Percentiles rank a stretch among this genome's conserved stretches.
These are phyloP conservation scores for Heliconius hewitsoni DNA, from an alignment of 1,140 invertebrate genomes.

Conservation along the genomic window DNA sequence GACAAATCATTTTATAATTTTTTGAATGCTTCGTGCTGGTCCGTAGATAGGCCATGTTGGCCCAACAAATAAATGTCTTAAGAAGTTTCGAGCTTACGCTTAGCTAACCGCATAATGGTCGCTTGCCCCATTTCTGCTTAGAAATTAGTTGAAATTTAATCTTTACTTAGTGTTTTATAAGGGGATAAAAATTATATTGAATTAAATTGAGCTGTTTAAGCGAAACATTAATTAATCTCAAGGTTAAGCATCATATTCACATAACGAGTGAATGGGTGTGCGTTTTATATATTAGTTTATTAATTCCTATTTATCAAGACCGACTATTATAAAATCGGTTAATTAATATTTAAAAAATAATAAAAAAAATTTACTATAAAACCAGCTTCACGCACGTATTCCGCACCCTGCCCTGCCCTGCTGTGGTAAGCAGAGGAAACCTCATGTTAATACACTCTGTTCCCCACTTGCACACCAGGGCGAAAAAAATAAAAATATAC, in stretches of 20 bases:
- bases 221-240: neutral
- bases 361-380: no score
- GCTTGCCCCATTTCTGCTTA: slow-evolving; percentile 5
- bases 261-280: neutral
- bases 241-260: neutral
- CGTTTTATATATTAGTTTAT: neutral
- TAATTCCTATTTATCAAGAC: no score
- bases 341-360: no score
- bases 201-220: neutral
- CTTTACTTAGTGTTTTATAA: neutral
- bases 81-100: slow-evolving; percentile 8
- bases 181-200: neutral
- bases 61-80: slow-evolving; percentile 3
- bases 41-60: neutral
- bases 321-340: no score
- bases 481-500: no score
- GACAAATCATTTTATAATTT: neutral
- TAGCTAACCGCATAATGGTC: slow-evolving; percentile 8
- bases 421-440: no score
- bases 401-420: no score
- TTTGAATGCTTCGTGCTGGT: neutral
- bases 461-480: no score
- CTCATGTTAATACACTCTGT: no score
- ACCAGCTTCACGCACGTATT: no score
- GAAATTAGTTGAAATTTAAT: slow-evolving; percentile 2